These are phyloP conservation scores for Phymatocera aterrima DNA, from an alignment of 2,888 invertebrate species.

Conservation along the genomic window DNA sequence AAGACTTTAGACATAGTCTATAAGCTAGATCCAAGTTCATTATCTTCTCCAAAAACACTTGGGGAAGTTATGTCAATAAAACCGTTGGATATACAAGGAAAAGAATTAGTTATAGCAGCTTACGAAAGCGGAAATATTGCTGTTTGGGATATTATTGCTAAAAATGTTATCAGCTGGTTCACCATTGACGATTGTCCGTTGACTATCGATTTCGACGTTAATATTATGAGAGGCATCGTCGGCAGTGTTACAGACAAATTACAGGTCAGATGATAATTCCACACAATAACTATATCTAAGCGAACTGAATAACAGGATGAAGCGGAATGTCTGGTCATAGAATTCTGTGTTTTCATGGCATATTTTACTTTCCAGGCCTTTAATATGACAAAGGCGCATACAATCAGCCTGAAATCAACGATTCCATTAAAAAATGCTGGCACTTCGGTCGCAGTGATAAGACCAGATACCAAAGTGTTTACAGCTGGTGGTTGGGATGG, in stretches of 20 bases:
- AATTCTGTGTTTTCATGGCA: background rate
- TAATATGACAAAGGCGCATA: conserved; percentile 61
- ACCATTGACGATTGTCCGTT: conserved; percentile 82
- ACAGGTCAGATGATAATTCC: conserved; percentile 76
- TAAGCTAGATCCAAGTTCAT: conserved; percentile 59
- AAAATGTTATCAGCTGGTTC: conserved; percentile 77
- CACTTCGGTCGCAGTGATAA: conserved; percentile 82
- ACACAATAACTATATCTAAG: too few relatives aligned
- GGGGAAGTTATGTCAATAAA: conserved; percentile 84
- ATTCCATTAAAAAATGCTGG: conserved; percentile 85
- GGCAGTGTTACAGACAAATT: conserved; percentile 81
- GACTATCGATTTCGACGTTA: conserved; percentile 83
- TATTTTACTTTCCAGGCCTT: conserved; percentile 64
- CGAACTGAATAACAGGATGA: too few relatives aligned
- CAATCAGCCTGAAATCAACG: conserved; percentile 74
- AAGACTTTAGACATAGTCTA: conserved; percentile 69
- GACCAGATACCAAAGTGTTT: conserved; percentile 85
- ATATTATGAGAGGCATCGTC: conserved; percentile 81
- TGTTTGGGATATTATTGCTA: conserved; percentile 83
- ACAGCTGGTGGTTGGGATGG: conserved; percentile 88
- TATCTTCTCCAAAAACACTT: conserved; percentile 63
- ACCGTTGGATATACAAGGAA: conserved; percentile 74
- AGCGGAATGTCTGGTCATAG: too few relatives aligned
- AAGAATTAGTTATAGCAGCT: conserved; percentile 80
- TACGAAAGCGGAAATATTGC: conserved; percentile 86